Evolutionary conservation across 2,888 invertebrate species (phyloP).

Genomic region (Lasiommata megera): DNA sequence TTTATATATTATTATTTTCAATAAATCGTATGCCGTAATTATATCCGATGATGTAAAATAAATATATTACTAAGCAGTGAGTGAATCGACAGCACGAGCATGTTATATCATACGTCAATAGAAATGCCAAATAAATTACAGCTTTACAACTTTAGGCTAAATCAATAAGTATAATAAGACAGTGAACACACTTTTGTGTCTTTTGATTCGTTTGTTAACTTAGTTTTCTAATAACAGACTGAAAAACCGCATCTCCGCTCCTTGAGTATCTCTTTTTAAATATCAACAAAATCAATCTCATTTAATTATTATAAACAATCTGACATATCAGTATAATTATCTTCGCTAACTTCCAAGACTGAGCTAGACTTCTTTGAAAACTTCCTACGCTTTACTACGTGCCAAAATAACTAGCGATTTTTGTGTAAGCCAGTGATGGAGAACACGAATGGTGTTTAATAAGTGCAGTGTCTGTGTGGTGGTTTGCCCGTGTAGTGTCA

Average conservation of each 20-base stretch:
- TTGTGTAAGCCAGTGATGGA: constrained; percentile 22
- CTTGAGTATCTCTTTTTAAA: background rate
- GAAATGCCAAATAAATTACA: background rate
- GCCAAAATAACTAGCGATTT: constrained; percentile 40
- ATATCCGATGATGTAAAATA: background rate
- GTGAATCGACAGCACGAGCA: constrained; percentile 13
- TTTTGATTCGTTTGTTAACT: background rate
- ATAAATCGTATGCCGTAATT: background rate
- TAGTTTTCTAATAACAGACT: background rate
- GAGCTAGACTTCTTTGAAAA: constrained; percentile 51
- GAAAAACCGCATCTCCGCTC: background rate
- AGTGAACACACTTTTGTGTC: background rate
- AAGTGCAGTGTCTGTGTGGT: constrained; percentile 36
- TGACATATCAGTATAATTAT: constrained; percentile 67
- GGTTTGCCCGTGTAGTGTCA: constrained; percentile 39
- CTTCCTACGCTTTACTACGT: constrained; percentile 44
- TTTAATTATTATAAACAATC: constrained; percentile 41
- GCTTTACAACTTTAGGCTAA: too few species aligned
- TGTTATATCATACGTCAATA: background rate
- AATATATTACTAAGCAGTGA: background rate
- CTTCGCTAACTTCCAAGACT: constrained; percentile 64
- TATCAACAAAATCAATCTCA: background rate
- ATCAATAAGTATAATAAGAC: too few species aligned
- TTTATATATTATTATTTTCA: constrained; percentile 3
- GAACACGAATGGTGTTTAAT: constrained; percentile 34